phyloP scores from a whole-genome alignment of 1,140 invertebrate species.

The Charaxes varanes region DNA sequence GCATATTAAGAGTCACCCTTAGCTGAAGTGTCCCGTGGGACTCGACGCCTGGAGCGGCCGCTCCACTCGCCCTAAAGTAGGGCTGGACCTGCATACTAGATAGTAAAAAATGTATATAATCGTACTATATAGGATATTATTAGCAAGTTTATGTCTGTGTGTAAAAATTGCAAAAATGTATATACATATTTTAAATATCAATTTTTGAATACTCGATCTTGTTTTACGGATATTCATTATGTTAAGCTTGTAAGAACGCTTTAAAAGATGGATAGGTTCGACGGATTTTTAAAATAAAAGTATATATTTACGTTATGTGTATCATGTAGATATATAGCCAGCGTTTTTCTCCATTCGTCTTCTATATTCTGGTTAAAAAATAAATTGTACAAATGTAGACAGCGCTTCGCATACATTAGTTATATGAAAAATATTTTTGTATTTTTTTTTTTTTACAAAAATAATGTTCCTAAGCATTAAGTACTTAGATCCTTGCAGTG shows the following conservation, averaged over 20 bases:
- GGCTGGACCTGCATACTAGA: no score
- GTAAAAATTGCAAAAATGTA: no score
- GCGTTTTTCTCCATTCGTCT: constrained; percentile 7
- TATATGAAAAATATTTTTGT: constrained; percentile 51
- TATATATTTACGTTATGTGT: constrained; percentile 11
- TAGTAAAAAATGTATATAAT: no score
- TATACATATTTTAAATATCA: no score
- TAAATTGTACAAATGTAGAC: constrained; percentile 36
- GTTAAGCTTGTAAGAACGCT: constrained; percentile 16
- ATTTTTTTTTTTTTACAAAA: constrained; percentile 49
- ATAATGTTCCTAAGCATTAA: constrained; percentile 56
- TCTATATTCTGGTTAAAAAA: constrained; percentile 20
- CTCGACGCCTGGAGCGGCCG: no score
- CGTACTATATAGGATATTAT: no score
- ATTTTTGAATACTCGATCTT: constrained; percentile 2
- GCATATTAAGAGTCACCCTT: no score
- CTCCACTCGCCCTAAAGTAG: no score
- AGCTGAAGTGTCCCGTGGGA: no score
- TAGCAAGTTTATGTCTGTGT: no score
- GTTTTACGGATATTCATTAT: constrained; percentile 7
- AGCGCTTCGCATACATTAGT: constrained; percentile 30
- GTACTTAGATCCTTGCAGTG: constrained; percentile 58
- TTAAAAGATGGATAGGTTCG: constrained; percentile 16
- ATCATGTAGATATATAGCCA: no score
- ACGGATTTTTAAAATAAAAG: constrained; percentile 6